A percentile compares a stretch with the other conserved stretches of the same genome.
These are phyloP conservation scores for Graphium colonna DNA, from an alignment of 2,888 invertebrate genomes.

Conservation along the genomic window DNA sequence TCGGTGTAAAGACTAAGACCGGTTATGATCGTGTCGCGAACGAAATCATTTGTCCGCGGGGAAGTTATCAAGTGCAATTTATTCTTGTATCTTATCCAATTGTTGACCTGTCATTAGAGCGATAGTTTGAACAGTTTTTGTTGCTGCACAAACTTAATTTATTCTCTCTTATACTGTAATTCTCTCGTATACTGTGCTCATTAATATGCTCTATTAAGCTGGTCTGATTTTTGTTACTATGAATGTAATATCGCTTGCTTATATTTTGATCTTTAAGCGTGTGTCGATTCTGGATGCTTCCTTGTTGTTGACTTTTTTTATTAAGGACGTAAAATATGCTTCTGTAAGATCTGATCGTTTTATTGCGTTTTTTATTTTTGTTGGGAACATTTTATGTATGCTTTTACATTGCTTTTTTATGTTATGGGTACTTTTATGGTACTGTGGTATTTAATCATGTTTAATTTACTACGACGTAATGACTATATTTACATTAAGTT, in stretches of 20 bases:
- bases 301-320: conserved; percentile 50
- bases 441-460: conserved; percentile 34
- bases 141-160: too few species aligned
- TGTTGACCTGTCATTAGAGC: too few species aligned
- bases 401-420: conserved; percentile 36
- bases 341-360: conserved; percentile 36
- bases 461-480: conserved; percentile 36
- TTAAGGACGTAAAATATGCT: conserved; percentile 32
- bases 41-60: not conserved
- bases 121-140: too few species aligned
- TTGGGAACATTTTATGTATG: conserved; percentile 44
- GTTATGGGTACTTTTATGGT: conserved; percentile 29
- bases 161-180: too few species aligned
- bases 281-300: conserved; percentile 38
- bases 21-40: not conserved
- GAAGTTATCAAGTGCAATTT: too few species aligned
- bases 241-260: conserved; percentile 21
- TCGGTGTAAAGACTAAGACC: not conserved
- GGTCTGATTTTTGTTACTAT: not conserved
- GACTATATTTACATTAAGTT: conserved; percentile 50
- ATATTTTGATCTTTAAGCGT: conserved; percentile 29
- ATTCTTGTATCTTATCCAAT: too few species aligned
- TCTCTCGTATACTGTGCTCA: not conserved
- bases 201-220: not conserved
- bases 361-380: conserved; percentile 35